Evolutionary conservation across 1,140 invertebrate genomes (phyloP).

Genomic region (Drosophila orena): DNA sequence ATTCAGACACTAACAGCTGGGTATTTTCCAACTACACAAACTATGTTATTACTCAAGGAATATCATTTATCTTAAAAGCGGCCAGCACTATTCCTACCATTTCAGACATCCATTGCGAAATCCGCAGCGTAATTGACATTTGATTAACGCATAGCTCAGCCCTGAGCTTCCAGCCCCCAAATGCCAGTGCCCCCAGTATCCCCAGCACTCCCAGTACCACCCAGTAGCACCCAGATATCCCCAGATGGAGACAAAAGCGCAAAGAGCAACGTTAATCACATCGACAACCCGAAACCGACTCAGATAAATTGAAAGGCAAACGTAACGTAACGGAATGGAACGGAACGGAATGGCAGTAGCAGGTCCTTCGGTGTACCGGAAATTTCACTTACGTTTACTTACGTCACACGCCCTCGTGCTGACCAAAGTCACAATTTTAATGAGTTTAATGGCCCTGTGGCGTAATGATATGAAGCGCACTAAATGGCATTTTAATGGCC

Average conservation of each 20-base stretch:
- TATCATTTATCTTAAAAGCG: background rate
- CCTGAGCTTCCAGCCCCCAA: no score
- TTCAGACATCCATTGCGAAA: constrained; percentile 49
- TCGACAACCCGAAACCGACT: constrained; percentile 36
- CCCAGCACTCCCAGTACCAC: background rate
- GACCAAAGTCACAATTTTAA: constrained; percentile 64
- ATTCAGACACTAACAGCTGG: background rate
- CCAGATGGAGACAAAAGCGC: constrained; percentile 39
- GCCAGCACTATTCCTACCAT: constrained; percentile 7
- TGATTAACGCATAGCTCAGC: constrained; percentile 70
- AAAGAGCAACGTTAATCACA: constrained; percentile 59
- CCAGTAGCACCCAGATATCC: background rate
- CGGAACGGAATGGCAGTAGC: constrained; percentile 13
- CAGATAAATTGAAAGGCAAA: constrained; percentile 62
- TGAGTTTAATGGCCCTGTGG: constrained; percentile 70
- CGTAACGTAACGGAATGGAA: constrained; percentile 1
- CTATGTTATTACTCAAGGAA: no score
- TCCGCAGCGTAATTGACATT: constrained; percentile 75
- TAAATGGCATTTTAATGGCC: constrained; percentile 73
- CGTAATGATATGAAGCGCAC: constrained; percentile 65
- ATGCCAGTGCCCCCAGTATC: no score
- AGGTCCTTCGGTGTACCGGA: constrained; percentile 15
- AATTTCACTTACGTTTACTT: constrained; percentile 27
- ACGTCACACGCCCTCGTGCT: constrained; percentile 21
- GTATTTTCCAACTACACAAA: no score